These are phyloP conservation scores for Erythrolamprus reginae DNA, from an alignment of 2,113 vertebrate species.

Conservation along the genomic window DNA sequence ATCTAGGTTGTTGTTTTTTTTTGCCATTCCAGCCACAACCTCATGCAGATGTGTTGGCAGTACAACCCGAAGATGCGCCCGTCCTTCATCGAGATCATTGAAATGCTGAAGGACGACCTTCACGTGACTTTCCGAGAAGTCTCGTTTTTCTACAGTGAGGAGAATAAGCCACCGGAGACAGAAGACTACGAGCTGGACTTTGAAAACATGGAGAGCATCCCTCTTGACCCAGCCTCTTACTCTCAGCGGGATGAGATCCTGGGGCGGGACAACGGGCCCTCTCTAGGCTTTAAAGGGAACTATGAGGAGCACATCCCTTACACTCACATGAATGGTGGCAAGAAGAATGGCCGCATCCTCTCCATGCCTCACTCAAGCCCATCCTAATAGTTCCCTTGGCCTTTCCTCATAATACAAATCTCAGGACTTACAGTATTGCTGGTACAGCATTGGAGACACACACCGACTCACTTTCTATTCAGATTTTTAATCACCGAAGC, in stretches of 20 bases:
- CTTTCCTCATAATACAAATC: constrained; percentile 73
- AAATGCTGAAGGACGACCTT: constrained; percentile 91
- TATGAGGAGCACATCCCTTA: constrained; percentile 93
- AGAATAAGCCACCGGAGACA: constrained; percentile 89
- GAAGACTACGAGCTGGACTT: constrained; percentile 96
- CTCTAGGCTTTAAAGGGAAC: constrained; percentile 80
- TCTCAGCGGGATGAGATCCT: constrained; percentile 81
- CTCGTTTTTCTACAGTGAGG: constrained; percentile 97
- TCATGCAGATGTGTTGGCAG: constrained; percentile 99
- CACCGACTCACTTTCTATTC: constrained; percentile 43
- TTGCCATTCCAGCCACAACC: constrained; percentile 72
- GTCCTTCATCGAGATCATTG: constrained; percentile 90
- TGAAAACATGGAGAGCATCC: constrained; percentile 98
- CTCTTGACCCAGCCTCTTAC: constrained; percentile 88
- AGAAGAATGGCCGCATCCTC: constrained; percentile 91
- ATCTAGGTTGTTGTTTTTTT: not conserved
- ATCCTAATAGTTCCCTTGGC: constrained; percentile 77
- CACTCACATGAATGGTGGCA: constrained; percentile 97
- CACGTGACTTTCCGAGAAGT: constrained; percentile 88
- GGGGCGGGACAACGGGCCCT: constrained; percentile 79
- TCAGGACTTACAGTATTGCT: constrained; percentile 85
- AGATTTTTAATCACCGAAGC: constrained; percentile 51
- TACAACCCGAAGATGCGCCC: constrained; percentile 98
- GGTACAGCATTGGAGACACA: constrained; percentile 68
- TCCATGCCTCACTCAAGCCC: constrained; percentile 88